phyloP scores from a whole-genome alignment of 2,888 invertebrate species.

The Diachrysia chrysitis region DNA sequence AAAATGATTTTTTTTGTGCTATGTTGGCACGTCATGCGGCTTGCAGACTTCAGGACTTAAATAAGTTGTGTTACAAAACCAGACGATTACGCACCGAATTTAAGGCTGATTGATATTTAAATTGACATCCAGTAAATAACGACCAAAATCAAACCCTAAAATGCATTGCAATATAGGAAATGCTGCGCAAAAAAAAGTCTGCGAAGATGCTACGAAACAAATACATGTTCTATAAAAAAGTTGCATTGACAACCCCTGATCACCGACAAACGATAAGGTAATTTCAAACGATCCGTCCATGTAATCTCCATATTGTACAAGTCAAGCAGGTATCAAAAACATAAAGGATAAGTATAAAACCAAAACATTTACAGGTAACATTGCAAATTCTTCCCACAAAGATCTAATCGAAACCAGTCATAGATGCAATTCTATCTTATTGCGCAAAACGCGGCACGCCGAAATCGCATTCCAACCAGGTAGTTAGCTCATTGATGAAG shows the following conservation, averaged over 20 bases:
- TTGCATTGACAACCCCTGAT: slow-evolving; percentile 28
- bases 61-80: neutral
- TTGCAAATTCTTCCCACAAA: slow-evolving; percentile 64
- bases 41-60: neutral
- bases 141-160: too few relatives aligned
- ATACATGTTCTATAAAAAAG: neutral
- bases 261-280: slow-evolving; percentile 34
- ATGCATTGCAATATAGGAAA: too few relatives aligned
- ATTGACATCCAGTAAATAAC: too few relatives aligned
- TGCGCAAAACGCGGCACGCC: slow-evolving; percentile 70
- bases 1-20: too few relatives aligned
- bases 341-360: slow-evolving; percentile 35
- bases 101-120: too few relatives aligned
- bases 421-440: slow-evolving; percentile 69
- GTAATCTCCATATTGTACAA: slow-evolving; percentile 18
- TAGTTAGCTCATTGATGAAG: slow-evolving; percentile 50
- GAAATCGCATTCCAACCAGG: slow-evolving; percentile 67
- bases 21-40: too few relatives aligned
- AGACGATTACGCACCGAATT: too few relatives aligned
- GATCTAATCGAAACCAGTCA: slow-evolving; percentile 70
- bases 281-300: slow-evolving; percentile 11
- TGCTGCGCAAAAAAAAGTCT: neutral
- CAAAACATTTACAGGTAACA: slow-evolving; percentile 53
- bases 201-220: neutral
- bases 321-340: slow-evolving; percentile 24